Base-by-base conservation (phyloP, 2,113 vertebrate genomes). In the Tauraco erythrolophus region DNA sequence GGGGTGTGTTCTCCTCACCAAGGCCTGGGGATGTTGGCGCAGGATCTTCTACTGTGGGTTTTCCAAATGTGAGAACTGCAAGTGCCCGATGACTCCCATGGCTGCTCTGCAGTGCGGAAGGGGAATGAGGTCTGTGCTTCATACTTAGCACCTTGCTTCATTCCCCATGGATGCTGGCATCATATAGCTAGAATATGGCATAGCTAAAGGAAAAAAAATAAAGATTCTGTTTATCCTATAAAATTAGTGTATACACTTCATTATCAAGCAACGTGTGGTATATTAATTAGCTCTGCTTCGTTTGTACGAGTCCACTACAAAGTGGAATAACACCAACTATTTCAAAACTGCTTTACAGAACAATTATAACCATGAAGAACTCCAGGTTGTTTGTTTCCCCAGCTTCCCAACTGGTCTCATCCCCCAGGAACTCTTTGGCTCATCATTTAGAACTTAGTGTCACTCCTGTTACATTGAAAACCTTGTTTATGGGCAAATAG, bases 1-100 rank as follows among this genome's bases (percentile, higher is more conserved):
- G 53, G 19, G 10, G 0, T 8, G 31, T 17, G 5, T 88, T 56
- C 41, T 45, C 35, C 14, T 43, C 23, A 9, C 19, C 0, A 2
- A 35, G 8, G 35, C 54, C 50, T 2, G 23, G 31, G 6, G 22
- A 18, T 13, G 10, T 19, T 2, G 1, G 57, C 45, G 37, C 1
- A 19, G 79, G 3, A 9, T 17, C 35, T 35, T 25, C 35, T 54
- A 3, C 6, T 14, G 37, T 19, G 62, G 4, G 7, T 65, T 56
- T 74, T 27, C 43, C 25, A 21, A 15, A 10, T 7, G 22, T 27
- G 48, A 46, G 37, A 45, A 17, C 37, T 51, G 35, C 30, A 35
- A 35, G 46, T 2, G 25, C 41, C 65, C 23, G 39, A 10, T 3
- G 5, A 48, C 39, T 37, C 54, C 14, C 12, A 3, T 3, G 58